A percentile compares a stretch with the other conserved stretches of the same genome.
phyloP scores from a whole-genome alignment of 2,113 vertebrate species.

The Turdus rufiventris region DNA sequence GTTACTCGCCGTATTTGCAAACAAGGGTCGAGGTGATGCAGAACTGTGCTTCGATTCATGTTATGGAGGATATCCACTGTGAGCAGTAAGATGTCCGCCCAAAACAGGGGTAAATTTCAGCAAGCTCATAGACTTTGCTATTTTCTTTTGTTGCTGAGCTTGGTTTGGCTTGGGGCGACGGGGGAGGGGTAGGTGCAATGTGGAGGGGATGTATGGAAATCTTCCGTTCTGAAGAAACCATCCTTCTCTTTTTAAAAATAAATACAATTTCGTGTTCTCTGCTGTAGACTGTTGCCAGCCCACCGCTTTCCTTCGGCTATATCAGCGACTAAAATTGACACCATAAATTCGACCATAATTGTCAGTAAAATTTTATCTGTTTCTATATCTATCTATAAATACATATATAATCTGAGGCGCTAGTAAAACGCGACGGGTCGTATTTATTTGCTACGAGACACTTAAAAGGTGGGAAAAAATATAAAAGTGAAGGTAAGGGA shows the following conservation, averaged over 20 bases:
- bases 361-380: slow-evolving; percentile 9
- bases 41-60: not conserved
- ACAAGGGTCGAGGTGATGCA: not conserved
- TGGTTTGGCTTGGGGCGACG: slow-evolving; percentile 19
- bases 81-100: slow-evolving; percentile 8
- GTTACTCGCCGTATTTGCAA: not conserved
- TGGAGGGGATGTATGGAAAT: not conserved
- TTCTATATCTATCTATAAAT: not conserved
- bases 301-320: not conserved
- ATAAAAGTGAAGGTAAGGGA: not conserved
- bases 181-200: not conserved
- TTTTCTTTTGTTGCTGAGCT: slow-evolving; percentile 42
- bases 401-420: not conserved
- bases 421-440: not conserved
- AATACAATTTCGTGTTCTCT: not conserved
- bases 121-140: not conserved
- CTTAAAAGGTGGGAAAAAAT: not conserved
- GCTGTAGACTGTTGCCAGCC: not conserved
- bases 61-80: not conserved
- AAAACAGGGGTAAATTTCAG: slow-evolving; percentile 5
- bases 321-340: not conserved
- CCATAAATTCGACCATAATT: slow-evolving; percentile 2
- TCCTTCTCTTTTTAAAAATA: not conserved
- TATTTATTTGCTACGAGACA: not conserved
- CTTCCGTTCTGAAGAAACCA: not conserved